Evolutionary conservation across 1,140 invertebrate species (phyloP), one percentile per base, ranked within the genome.

Genomic region (Drosophila ficusphila): DNA sequence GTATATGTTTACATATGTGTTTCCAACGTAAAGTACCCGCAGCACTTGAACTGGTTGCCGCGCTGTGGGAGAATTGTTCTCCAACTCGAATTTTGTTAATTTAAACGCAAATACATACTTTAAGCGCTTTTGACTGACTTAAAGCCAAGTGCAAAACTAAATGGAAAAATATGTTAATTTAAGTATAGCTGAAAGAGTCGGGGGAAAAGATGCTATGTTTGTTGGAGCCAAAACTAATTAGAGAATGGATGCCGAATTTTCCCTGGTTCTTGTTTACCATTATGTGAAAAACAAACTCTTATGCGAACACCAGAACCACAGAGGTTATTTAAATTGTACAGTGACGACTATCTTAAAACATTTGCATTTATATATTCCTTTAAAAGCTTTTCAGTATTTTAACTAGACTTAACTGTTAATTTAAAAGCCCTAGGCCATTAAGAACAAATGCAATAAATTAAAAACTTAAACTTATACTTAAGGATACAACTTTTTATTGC

Each of bases 41-140:
- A 83, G 70, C 79, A 79, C 77, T 83, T 78, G 75, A 68, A 75
- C 71, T 71, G 54, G 67, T 77, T 82, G 79, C 29, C 52, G 47
- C 41, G 68, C 56, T 72, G 69, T 72, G 69, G 69, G 69, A 72
- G 69, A 70, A 83, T 58, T 65, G 64, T 73, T 75, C 29, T 69
- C 44, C 31, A 76, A 62, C 76, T 79, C 46, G 64, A 75, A 67
- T 54, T 69, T 71, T 64, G 39, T 71, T 76, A 65, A 76, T 75
- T 82, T 67, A 67, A 67, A 21, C 42, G 42, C 58, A 67, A 65
- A 71, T 83, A 77, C 62, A 71, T 83, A 77, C 62, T 78, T 44
- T 74, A 18, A 29, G 38, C 31, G 68, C 29, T 51, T 72, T 42
- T 65, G 25, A 71, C 46, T 71, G 54, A 47, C 47, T 60, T 47